Evolutionary conservation across 2,797 vertebrate genomes (phyloP).

Genomic region (Hemibagrus guttatus): DNA sequence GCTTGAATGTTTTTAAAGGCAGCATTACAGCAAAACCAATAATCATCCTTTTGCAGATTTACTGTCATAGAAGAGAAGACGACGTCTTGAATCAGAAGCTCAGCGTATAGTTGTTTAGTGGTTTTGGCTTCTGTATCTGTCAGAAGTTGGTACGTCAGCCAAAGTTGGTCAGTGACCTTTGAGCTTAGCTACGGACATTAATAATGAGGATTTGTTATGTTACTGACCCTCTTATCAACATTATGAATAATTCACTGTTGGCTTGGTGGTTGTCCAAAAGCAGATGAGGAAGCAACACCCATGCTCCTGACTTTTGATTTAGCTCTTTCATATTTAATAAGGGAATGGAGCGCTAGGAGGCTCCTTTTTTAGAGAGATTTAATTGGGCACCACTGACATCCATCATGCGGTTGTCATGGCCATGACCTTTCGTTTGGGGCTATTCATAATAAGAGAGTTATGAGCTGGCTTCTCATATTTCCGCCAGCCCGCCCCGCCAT

Average conservation of each 20-base stretch:
- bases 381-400: slow-evolving; percentile 83
- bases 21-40: background rate
- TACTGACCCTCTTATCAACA: slow-evolving; percentile 79
- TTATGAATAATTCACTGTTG: slow-evolving; percentile 76
- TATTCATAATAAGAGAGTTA: slow-evolving; percentile 84
- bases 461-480: slow-evolving; percentile 71
- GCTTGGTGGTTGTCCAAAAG: slow-evolving; percentile 66
- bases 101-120: slow-evolving; percentile 65
- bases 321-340: slow-evolving; percentile 84
- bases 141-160: slow-evolving; percentile 59
- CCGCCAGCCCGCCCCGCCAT: slow-evolving; percentile 59
- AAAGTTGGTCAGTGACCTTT: slow-evolving; percentile 73
- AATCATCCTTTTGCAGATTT: slow-evolving; percentile 7
- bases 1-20: background rate
- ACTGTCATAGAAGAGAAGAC: background rate
- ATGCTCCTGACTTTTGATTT: slow-evolving; percentile 76
- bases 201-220: slow-evolving; percentile 76
- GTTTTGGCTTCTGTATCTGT: slow-evolving; percentile 65
- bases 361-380: slow-evolving; percentile 73
- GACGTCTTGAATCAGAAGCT: slow-evolving; percentile 47
- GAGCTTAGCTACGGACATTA: slow-evolving; percentile 73
- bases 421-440: slow-evolving; percentile 79
- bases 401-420: slow-evolving; percentile 82
- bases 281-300: slow-evolving; percentile 66
- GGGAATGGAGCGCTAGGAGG: slow-evolving; percentile 72